phyloP scores from a whole-genome alignment of 2,888 invertebrate genomes.

The Scaptomyza caliginosa region DNA sequence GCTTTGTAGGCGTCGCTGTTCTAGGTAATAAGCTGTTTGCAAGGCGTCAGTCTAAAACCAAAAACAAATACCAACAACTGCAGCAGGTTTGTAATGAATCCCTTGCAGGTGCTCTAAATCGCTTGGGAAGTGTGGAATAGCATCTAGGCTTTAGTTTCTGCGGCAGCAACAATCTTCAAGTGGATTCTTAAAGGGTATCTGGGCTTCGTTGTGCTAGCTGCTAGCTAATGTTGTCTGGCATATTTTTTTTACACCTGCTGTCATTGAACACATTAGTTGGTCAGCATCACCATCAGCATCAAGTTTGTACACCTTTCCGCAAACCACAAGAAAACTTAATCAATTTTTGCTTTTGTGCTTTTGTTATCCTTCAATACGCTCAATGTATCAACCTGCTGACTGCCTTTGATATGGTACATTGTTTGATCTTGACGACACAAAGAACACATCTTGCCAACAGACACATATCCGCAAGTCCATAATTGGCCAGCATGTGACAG shows the following conservation, averaged over 20 bases:
- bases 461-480: neutral
- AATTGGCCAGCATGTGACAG: neutral
- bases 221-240: neutral
- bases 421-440: slow-evolving; percentile 9
- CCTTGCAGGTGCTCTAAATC: slow-evolving; percentile 10
- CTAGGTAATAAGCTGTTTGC: slow-evolving; percentile 57
- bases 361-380: slow-evolving; percentile 15
- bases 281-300: slow-evolving; percentile 14
- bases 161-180: neutral
- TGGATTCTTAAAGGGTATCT: neutral
- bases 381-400: slow-evolving; percentile 8
- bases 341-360: slow-evolving; percentile 53
- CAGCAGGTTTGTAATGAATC: slow-evolving; percentile 40
- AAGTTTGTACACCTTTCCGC: neutral
- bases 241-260: slow-evolving; percentile 10
- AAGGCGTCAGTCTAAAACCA: slow-evolving; percentile 46
- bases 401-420: slow-evolving; percentile 10
- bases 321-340: slow-evolving; percentile 51
- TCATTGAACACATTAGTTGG: slow-evolving; percentile 11
- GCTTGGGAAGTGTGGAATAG: neutral
- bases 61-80: neutral
- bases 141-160: neutral
- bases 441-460: neutral
- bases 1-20: slow-evolving; percentile 43
- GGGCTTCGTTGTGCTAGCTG: neutral